phyloP scores from a whole-genome alignment of 2,113 vertebrate genomes.

The Phyllostomus hastatus region DNA sequence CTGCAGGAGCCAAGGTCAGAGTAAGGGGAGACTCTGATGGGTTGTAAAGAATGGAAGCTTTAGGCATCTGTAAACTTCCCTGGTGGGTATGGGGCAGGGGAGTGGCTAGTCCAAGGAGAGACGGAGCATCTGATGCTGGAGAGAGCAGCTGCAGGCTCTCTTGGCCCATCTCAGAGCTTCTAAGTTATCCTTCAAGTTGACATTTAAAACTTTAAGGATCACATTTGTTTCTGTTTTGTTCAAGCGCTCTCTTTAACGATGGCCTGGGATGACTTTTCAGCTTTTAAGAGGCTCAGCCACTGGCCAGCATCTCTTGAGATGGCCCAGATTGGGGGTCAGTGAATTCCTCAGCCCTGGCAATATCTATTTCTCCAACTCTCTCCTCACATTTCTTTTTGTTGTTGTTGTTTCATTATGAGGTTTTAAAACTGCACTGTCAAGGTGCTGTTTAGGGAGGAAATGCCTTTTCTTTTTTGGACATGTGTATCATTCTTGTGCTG shows the following conservation, averaged over 20 bases:
- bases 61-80: not conserved
- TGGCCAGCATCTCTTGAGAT: constrained; percentile 70
- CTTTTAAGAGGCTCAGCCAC: constrained; percentile 64
- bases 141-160: constrained; percentile 61
- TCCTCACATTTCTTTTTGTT: constrained; percentile 53
- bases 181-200: constrained; percentile 68
- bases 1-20: not conserved
- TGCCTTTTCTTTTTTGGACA: not conserved
- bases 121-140: not conserved
- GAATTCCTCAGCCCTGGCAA: constrained; percentile 59
- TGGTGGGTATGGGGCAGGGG: not conserved
- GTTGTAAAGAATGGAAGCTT: not conserved
- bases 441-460: not conserved
- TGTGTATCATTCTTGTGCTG: not conserved
- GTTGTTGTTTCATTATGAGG: constrained; percentile 44
- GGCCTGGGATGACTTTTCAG: constrained; percentile 73
- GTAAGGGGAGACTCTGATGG: not conserved
- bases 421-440: constrained; percentile 15
- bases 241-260: constrained; percentile 65
- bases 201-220: constrained; percentile 79
- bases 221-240: constrained; percentile 79
- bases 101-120: not conserved
- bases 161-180: constrained; percentile 61
- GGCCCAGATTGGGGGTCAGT: constrained; percentile 62
- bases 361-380: constrained; percentile 42